Percentiles rank a stretch among this genome's conserved stretches.
Conservation (phyloP, 2,797 vertebrate genomes). For the Odontamblyopus rebecca region DNA sequence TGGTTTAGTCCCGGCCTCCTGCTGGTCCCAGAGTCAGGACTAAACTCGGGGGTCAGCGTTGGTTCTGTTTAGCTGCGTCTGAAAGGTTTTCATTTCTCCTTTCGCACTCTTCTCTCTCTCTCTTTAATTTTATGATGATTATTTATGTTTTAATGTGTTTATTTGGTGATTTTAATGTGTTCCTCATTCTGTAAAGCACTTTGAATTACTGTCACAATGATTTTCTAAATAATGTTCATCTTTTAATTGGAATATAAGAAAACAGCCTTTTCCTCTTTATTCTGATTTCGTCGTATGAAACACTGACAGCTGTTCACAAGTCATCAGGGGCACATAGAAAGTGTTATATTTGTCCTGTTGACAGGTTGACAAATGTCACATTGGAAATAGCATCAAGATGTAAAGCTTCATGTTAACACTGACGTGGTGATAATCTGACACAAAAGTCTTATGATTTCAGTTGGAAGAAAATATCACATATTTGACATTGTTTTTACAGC, state of each 20-base stretch:
- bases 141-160: too few species aligned
- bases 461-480: background rate
- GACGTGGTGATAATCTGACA: constrained; percentile 10
- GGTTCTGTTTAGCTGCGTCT: too few species aligned
- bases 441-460: constrained; percentile 4
- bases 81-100: too few species aligned
- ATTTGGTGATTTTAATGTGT: too few species aligned
- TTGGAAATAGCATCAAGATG: constrained; percentile 15
- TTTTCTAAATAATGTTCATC: background rate
- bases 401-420: constrained; percentile 16
- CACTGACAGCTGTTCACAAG: constrained; percentile 17
- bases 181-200: too few species aligned
- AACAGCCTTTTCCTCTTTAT: background rate
- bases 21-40: too few species aligned
- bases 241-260: background rate
- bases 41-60: too few species aligned
- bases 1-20: too few species aligned
- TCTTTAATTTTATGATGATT: too few species aligned
- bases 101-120: too few species aligned
- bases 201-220: background rate
- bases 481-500: background rate
- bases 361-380: constrained; percentile 21
- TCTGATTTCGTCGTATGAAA: background rate
- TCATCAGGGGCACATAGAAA: constrained; percentile 30
- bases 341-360: constrained; percentile 12